Evolutionary conservation across 2,797 vertebrate species (phyloP).

Genomic region (Ispidina picta): DNA sequence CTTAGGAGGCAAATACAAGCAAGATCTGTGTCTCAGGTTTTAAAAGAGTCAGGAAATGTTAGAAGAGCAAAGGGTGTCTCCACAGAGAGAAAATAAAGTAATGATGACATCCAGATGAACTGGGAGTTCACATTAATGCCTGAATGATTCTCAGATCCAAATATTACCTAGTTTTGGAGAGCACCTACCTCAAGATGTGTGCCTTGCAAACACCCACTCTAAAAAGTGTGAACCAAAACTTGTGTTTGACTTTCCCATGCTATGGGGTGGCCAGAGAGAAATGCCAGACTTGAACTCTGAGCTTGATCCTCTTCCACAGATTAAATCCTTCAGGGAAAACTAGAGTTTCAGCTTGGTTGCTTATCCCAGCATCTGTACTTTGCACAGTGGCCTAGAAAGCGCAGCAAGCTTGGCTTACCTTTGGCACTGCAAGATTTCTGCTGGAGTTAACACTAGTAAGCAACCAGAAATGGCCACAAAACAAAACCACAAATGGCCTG

Average conservation of each 20-base stretch:
- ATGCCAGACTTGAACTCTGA: not conserved
- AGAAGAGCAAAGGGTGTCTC: not conserved
- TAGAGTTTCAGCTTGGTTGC: not conserved
- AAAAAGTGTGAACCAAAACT: not conserved
- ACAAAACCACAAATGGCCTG: constrained; percentile 16
- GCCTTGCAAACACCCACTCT: rapidly evolving
- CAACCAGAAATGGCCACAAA: constrained; percentile 29
- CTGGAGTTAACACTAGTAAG: constrained; percentile 6
- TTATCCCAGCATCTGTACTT: constrained; percentile 21
- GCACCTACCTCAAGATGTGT: not conserved
- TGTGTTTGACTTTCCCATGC: not conserved
- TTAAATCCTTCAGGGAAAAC: not conserved
- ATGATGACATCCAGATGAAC: not conserved
- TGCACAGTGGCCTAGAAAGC: not conserved
- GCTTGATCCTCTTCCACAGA: not conserved
- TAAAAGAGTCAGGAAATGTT: not conserved
- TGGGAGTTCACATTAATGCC: not conserved
- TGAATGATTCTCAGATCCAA: not conserved
- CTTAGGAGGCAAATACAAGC: not conserved
- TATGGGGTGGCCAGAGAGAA: not conserved
- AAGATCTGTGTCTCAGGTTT: not conserved
- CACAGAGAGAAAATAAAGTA: not conserved
- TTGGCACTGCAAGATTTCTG: constrained; percentile 22
- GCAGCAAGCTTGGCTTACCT: not conserved
- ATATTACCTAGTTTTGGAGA: not conserved